A percentile compares a stretch with the other conserved stretches of the same genome.
These are phyloP conservation scores for Eurypyga helias DNA, from an alignment of 2,113 vertebrate species.

Conservation along the genomic window DNA sequence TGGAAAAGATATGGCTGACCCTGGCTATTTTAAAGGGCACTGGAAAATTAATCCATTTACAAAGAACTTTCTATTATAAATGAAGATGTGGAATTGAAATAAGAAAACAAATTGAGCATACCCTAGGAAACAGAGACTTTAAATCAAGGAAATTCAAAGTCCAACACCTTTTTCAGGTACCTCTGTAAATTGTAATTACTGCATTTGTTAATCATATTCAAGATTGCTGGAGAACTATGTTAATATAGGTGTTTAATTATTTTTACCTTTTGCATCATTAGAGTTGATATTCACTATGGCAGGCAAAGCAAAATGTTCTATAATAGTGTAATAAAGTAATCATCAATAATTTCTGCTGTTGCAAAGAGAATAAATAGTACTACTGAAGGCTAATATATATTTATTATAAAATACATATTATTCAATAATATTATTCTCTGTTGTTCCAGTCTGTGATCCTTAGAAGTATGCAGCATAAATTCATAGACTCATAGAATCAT, in stretches of 20 bases:
- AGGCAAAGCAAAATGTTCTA: background rate
- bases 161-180: background rate
- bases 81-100: background rate
- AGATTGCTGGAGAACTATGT: background rate
- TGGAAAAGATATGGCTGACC: background rate
- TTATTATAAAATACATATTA: background rate
- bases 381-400: background rate
- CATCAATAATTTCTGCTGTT: background rate
- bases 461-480: background rate
- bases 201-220: background rate
- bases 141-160: background rate
- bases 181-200: background rate
- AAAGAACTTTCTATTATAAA: background rate
- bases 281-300: background rate
- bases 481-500: too few species aligned
- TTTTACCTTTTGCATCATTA: background rate
- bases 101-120: background rate
- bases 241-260: background rate
- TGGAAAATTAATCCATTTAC: background rate
- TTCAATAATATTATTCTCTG: background rate
- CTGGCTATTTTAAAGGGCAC: background rate
- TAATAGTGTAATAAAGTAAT: background rate
- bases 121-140: background rate
- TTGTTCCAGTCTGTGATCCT: background rate
- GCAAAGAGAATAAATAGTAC: background rate